Conservation (phyloP, 2,113 vertebrate genomes). For the Tychaedon coryphoeus region DNA sequence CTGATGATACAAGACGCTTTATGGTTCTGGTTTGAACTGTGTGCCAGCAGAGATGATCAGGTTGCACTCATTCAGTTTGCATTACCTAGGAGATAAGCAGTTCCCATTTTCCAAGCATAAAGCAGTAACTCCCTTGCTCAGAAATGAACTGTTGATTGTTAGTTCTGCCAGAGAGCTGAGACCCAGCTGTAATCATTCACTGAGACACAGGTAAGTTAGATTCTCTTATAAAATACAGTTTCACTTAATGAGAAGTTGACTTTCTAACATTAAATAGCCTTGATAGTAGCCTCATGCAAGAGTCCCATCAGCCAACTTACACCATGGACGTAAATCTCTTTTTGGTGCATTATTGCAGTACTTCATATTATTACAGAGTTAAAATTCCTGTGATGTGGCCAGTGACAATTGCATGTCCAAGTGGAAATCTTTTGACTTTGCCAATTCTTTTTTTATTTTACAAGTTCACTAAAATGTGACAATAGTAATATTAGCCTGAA, state of each 20-base stretch:
- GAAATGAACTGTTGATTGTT: slow-evolving; percentile 10
- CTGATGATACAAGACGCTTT: background rate
- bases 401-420: background rate
- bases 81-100: slow-evolving; percentile 63
- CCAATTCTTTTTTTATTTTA: background rate
- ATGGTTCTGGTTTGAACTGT: slow-evolving; percentile 2
- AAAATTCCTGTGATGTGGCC: background rate
- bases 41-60: slow-evolving; percentile 52
- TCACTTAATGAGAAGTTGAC: background rate
- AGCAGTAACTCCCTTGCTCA: slow-evolving; percentile 1
- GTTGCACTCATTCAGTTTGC: slow-evolving; percentile 63
- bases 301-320: background rate
- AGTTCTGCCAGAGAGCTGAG: background rate
- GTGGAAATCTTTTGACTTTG: background rate
- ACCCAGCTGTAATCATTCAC: background rate
- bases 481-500: background rate
- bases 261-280: background rate
- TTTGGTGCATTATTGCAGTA: background rate
- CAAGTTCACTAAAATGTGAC: background rate
- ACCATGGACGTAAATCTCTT: background rate
- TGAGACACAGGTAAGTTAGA: slow-evolving; percentile 52
- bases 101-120: slow-evolving; percentile 39
- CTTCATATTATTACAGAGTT: background rate
- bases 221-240: background rate
- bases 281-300: background rate